Percentiles rank a stretch among this genome's conserved stretches.
phyloP scores from a whole-genome alignment of 2,113 vertebrate genomes.

The Sinocyclocheilus anophthalmus region DNA sequence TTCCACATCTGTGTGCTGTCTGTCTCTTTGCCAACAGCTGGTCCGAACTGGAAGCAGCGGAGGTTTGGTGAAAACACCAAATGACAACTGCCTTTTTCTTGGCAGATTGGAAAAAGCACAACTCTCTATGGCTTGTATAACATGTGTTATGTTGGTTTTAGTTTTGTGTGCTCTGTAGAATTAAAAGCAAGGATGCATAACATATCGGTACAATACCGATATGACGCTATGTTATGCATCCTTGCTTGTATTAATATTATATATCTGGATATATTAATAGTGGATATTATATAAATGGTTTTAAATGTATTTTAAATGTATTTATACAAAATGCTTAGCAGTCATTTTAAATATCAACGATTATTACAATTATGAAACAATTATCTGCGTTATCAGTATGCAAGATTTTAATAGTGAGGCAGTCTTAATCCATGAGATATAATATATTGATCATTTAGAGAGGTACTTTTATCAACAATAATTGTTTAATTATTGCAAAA shows the following conservation, averaged over 20 bases:
- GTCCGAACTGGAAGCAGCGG: neutral
- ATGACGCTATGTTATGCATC: too few species aligned
- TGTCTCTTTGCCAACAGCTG: conserved; percentile 10
- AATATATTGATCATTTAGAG: neutral
- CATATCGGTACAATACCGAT: neutral
- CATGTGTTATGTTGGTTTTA: neutral
- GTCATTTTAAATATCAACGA: neutral
- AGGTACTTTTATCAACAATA: too few species aligned
- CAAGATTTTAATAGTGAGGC: neutral
- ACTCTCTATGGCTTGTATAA: neutral
- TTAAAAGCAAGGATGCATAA: neutral
- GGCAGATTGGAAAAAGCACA: neutral
- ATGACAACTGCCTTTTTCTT: neutral
- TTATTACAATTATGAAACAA: neutral
- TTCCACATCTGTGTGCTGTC: neutral
- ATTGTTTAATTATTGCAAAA: neutral
- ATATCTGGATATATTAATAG: neutral
- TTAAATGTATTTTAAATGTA: neutral
- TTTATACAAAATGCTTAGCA: neutral
- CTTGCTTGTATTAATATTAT: too few species aligned
- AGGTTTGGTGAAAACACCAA: neutral
- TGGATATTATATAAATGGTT: neutral
- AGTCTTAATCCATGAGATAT: neutral
- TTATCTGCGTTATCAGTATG: neutral
- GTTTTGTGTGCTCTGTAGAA: neutral